A percentile compares a stretch with the other conserved stretches of the same genome.
These are phyloP conservation scores for Nasua narica DNA, from an alignment of 2,797 vertebrate species.

Conservation along the genomic window DNA sequence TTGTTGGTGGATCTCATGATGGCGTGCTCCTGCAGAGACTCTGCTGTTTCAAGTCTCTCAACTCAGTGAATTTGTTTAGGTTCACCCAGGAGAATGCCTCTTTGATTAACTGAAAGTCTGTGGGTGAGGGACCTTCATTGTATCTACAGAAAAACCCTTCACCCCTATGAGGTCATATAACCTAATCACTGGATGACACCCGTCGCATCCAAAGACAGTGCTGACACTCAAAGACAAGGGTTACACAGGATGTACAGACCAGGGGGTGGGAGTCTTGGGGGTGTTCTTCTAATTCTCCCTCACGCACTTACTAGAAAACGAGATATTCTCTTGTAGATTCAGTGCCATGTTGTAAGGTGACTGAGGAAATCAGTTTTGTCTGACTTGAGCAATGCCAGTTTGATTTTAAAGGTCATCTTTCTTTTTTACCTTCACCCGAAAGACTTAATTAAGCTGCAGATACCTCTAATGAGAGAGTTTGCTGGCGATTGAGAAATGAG, in stretches of 20 bases:
- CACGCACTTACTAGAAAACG: background rate
- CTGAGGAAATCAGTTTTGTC: background rate
- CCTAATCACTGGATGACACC: background rate
- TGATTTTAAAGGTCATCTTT: background rate
- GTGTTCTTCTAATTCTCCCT: too few relatives aligned
- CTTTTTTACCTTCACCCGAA: background rate
- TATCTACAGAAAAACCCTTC: background rate
- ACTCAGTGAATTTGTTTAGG: background rate
- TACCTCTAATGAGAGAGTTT: background rate
- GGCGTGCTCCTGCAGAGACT: too few relatives aligned
- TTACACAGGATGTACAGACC: fast-evolving
- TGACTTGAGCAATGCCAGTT: background rate
- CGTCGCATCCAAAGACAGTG: fast-evolving
- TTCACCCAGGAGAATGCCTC: fast-evolving
- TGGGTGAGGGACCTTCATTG: background rate
- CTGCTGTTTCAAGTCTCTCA: too few relatives aligned
- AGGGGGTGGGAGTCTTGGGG: fast-evolving
- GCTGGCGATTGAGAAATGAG: background rate
- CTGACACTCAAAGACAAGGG: fast-evolving
- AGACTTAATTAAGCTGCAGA: background rate
- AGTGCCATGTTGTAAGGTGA: fast-evolving
- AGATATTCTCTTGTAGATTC: background rate
- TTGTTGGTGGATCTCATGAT: fast-evolving
- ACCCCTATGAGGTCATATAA: background rate
- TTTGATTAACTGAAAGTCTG: background rate